These are phyloP conservation scores for Tiliqua scincoides DNA, from an alignment of 2,113 vertebrate genomes.

Conservation along the genomic window DNA sequence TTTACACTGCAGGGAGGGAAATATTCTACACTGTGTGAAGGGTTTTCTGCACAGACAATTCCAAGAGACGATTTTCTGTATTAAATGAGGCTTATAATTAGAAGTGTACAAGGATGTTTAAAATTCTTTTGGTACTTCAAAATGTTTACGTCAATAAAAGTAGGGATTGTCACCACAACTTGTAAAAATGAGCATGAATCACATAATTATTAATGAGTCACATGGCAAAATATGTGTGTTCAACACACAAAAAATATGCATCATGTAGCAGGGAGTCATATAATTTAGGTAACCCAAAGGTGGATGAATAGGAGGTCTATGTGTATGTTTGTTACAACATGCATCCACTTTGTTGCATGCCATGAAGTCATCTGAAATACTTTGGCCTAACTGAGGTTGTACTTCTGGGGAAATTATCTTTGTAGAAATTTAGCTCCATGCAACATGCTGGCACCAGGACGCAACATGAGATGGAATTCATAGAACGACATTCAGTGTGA, in stretches of 20 bases:
- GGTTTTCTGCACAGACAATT: neutral
- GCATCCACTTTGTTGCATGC: neutral
- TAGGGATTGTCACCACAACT: constrained; percentile 11
- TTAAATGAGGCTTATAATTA: neutral
- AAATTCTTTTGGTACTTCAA: constrained; percentile 32
- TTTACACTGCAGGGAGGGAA: neutral
- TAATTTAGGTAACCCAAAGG: neutral
- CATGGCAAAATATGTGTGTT: constrained; percentile 7
- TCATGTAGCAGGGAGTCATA: neutral
- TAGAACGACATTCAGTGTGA: neutral
- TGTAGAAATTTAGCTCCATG: neutral
- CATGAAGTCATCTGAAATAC: neutral
- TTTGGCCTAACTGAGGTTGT: neutral
- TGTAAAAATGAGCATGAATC: constrained; percentile 37
- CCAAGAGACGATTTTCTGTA: constrained; percentile 33
- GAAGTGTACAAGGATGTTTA: constrained; percentile 35
- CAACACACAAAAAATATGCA: neutral
- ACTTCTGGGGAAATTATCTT: neutral
- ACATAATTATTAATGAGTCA: constrained; percentile 18
- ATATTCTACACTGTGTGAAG: neutral
- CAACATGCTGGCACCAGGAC: neutral
- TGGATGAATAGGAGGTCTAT: neutral
- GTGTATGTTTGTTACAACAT: neutral
- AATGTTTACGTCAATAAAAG: constrained; percentile 29
- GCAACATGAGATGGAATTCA: neutral